Evolutionary conservation across 2,113 vertebrate species (phyloP).

Genomic region (Trachemys scripta): DNA sequence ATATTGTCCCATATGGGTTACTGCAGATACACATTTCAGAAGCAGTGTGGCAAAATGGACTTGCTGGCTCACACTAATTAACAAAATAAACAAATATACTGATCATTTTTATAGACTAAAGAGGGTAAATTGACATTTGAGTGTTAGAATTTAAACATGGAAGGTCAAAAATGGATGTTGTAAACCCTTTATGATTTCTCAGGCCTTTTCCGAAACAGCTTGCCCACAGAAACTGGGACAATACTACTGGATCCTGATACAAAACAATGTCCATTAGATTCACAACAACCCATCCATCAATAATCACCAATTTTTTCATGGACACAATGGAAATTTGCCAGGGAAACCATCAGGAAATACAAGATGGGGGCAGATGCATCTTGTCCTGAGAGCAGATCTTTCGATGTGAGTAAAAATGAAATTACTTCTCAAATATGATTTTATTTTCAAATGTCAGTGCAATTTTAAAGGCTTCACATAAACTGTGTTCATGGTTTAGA

Average conservation of each 20-base stretch:
- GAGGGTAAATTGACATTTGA: not conserved
- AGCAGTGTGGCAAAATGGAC: not conserved
- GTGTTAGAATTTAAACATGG: not conserved
- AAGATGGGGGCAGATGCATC: not conserved
- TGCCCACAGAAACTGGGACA: not conserved
- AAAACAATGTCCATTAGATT: not conserved
- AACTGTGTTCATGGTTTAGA: not conserved
- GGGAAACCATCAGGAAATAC: not conserved
- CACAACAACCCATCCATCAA: too few species aligned
- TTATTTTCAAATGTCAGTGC: not conserved
- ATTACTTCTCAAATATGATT: not conserved
- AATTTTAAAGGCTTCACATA: not conserved
- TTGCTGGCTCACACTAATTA: not conserved
- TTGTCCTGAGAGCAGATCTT: not conserved
- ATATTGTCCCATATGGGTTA: not conserved
- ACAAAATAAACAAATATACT: not conserved
- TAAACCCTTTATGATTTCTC: not conserved
- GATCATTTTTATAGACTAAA: not conserved
- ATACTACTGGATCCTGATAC: not conserved
- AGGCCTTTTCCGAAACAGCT: not conserved
- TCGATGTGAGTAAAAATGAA: not conserved
- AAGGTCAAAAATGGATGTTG: not conserved
- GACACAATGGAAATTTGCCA: not conserved
- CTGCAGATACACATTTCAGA: not conserved
- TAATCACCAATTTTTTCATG: fast-evolving